Base-by-base conservation (phyloP, 2,113 vertebrate genomes). In the Galemys pyrenaicus region DNA sequence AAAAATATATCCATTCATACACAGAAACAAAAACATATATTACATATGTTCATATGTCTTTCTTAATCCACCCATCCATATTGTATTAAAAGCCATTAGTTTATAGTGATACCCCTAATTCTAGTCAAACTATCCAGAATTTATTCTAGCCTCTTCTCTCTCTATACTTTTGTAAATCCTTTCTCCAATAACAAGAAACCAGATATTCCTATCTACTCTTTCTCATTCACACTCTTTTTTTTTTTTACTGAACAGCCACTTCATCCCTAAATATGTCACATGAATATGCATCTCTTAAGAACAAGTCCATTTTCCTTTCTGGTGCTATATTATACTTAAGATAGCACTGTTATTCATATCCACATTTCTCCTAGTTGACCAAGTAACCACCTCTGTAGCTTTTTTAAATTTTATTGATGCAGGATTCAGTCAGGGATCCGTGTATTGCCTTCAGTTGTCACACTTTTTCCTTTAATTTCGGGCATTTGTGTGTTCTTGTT, bases 231-330 rank as follows among this genome's bases (percentile, higher is more conserved):
- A 32, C 15, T 32, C 35, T 32, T 77, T 91, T 65, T 83, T 44
- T 32, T 77, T 91, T 65, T 83, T 44, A 22, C 56, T 71, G 30
- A 77, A 24, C 30, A 39, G 44, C n/a, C 17, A 49, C 30, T 87
- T 91, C 17, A 91, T 95, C n/a, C 32, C 39, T 93, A 51, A 35
- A 10, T 78, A 62, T 49, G 78, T 89, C 56, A 44, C 28, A 26
- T 83, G 9, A 9, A 46, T 24, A 26, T 83, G 10, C 9, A 35
- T 93, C 64, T 78, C 26, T 56, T 79, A 54, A 87, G 71, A 90
- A 73, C 58, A 65, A 77, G 87, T 32, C 64, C 37, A 24, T 75
- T 94, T 94, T 88, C 22, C 71, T 65, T 87, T 87, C 16, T 62
- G 60, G 62, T 30, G 26, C 16, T 73, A 15, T n/a, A 19, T 87